Conservation (phyloP, 2,888 invertebrate species). For the Sussaba pulchella region DNA sequence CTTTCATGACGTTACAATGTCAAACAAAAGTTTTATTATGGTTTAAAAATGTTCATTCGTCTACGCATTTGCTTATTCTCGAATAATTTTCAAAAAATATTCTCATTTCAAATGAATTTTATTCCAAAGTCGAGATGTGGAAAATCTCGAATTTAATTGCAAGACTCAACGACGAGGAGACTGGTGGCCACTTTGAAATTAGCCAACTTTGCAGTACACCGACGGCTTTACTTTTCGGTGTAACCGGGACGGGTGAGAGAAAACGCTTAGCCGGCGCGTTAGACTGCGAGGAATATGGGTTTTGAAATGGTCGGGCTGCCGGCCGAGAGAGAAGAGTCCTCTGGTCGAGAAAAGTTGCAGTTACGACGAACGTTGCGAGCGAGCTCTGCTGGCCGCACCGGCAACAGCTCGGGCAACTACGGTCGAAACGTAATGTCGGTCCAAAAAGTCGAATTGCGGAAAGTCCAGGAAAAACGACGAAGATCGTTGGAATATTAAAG, state of each 20-base stretch:
- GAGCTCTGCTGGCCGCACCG: neutral
- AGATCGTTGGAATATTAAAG: conserved; percentile 20
- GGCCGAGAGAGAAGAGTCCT: neutral
- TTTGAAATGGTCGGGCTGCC: neutral
- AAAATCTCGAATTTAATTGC: neutral
- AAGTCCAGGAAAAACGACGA: neutral
- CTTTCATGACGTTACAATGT: too few relatives aligned
- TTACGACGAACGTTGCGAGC: neutral
- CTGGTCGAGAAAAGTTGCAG: conserved; percentile 2
- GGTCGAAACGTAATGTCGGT: neutral
- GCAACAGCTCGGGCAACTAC: conserved; percentile 16
- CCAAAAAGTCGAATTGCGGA: neutral
- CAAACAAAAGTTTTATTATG: too few relatives aligned
- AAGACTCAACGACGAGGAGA: neutral
- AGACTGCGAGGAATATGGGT: neutral
- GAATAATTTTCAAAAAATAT: neutral
- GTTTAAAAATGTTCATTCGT: too few relatives aligned
- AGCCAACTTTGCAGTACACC: conserved; percentile 20
- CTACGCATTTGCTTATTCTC: too few relatives aligned
- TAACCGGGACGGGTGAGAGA: neutral
- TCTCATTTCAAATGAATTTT: neutral
- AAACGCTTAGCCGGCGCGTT: conserved; percentile 2
- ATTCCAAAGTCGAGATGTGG: neutral
- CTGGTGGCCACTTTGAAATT: conserved; percentile 12
- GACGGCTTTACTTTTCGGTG: conserved; percentile 2